phyloP scores from a whole-genome alignment of 2,113 vertebrate species.

The Hirundichthys speculiger region DNA sequence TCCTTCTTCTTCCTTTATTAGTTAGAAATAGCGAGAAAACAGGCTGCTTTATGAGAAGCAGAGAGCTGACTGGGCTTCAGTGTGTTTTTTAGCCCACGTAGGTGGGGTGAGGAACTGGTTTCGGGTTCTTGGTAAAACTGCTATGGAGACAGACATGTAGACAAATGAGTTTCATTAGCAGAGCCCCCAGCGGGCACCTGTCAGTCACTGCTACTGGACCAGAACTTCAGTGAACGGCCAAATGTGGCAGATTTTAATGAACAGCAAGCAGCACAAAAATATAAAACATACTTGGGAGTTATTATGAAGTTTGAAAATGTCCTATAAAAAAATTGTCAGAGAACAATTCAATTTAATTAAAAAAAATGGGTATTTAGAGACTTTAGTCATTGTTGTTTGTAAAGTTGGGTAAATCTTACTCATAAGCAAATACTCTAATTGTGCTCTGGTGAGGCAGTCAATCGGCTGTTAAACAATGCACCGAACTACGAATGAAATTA shows the following conservation, averaged over 20 bases:
- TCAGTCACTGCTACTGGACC: constrained; percentile 60
- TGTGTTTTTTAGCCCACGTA: constrained; percentile 17
- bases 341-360: too few relatives aligned
- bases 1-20: background rate
- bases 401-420: too few relatives aligned
- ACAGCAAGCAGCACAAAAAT: too few relatives aligned
- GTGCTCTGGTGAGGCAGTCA: too few relatives aligned
- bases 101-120: background rate
- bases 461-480: too few relatives aligned
- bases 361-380: background rate
- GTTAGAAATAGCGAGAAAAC: background rate
- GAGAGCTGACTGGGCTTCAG: constrained; percentile 20
- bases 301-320: too few relatives aligned
- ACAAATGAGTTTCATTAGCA: constrained; percentile 71
- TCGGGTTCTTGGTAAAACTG: constrained; percentile 35
- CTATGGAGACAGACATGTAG: constrained; percentile 66
- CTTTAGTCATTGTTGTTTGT: too few relatives aligned
- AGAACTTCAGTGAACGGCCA: constrained; percentile 26
- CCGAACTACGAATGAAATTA: too few relatives aligned
- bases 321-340: too few relatives aligned
- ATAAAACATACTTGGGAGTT: too few relatives aligned
- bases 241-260: too few relatives aligned
- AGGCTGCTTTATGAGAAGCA: background rate
- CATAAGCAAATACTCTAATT: too few relatives aligned
- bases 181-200: constrained; percentile 50